Evolutionary conservation across 1,140 invertebrate genomes (phyloP).

Genomic region (Rhagoletis pomonella): DNA sequence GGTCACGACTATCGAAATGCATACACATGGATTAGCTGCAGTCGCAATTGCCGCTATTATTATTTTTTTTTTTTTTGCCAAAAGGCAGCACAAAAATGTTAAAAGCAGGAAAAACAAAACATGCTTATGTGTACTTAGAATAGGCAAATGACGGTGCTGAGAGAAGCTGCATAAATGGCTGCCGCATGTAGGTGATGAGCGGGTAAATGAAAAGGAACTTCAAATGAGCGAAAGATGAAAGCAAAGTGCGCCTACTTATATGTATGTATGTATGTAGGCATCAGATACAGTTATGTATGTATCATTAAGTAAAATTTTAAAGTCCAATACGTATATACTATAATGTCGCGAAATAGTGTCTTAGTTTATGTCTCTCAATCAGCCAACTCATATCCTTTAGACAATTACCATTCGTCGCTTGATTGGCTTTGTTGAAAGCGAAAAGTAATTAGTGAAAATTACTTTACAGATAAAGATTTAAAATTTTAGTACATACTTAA

Average conservation of each 20-base stretch:
- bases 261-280: not conserved
- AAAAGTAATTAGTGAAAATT: not conserved
- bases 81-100: not conserved
- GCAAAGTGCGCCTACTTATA: not conserved
- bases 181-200: not conserved
- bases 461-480: too few species aligned
- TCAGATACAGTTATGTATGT: too few species aligned
- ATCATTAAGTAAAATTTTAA: too few species aligned
- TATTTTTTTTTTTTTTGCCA: not conserved
- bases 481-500: not conserved
- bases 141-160: not conserved
- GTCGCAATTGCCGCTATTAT: not conserved
- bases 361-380: too few species aligned
- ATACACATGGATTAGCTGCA: slow-evolving; percentile 23
- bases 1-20: slow-evolving; percentile 49
- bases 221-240: not conserved
- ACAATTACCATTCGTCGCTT: too few species aligned
- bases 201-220: not conserved
- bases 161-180: too few species aligned
- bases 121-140: not conserved
- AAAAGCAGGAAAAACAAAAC: not conserved
- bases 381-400: not conserved
- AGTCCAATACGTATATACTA: too few species aligned
- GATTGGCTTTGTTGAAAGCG: slow-evolving; percentile 3
- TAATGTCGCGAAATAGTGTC: too few species aligned